These are phyloP conservation scores for Halcyon leucocephala DNA, from an alignment of 2,797 vertebrate species.

Conservation along the genomic window DNA sequence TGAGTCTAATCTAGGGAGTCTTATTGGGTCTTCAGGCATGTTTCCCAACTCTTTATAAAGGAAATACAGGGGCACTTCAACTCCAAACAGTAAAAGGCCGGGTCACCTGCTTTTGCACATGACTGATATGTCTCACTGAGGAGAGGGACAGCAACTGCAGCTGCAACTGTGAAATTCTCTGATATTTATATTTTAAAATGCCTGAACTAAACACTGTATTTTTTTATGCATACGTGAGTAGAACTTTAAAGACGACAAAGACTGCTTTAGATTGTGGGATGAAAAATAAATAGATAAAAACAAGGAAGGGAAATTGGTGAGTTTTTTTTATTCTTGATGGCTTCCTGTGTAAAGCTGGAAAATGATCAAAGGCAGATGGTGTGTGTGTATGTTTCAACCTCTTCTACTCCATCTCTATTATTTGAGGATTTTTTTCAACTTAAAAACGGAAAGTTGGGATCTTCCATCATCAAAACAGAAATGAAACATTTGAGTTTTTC, in stretches of 20 bases:
- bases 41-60: not conserved
- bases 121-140: not conserved
- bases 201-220: not conserved
- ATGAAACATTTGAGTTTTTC: not conserved
- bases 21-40: not conserved
- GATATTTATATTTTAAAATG: not conserved
- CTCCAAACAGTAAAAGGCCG: not conserved
- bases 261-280: not conserved
- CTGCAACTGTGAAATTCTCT: not conserved
- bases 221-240: fast-evolving
- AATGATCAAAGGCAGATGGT: not conserved
- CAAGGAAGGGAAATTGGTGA: not conserved
- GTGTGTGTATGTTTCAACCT: not conserved
- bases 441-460: not conserved
- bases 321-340: not conserved
- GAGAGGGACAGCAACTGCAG: not conserved
- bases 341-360: constrained; percentile 1
- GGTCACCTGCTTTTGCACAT: not conserved
- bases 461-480: not conserved
- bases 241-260: not conserved
- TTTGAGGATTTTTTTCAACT: not conserved
- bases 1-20: not conserved
- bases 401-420: not conserved
- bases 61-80: not conserved
- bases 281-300: constrained; percentile 10